Percentiles rank a stretch among this genome's conserved stretches.
Conservation (phyloP, 2,113 vertebrate genomes). For the Rhinoderma darwinii region DNA sequence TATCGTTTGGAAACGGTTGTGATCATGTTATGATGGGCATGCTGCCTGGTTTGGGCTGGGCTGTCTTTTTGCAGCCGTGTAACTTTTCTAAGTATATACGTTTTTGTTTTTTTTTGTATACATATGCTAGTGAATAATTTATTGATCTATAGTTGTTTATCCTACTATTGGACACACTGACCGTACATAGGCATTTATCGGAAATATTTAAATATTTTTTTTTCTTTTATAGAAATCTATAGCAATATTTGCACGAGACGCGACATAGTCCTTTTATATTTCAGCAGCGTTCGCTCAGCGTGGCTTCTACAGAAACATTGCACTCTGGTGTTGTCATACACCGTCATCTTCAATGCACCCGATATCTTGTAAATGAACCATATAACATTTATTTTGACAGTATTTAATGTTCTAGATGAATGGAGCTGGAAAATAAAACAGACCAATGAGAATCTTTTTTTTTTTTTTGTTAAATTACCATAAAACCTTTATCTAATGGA, state of each 20-base stretch:
- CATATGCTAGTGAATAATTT: conserved; percentile 44
- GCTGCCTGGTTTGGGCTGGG: not conserved
- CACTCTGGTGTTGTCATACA: conserved; percentile 33
- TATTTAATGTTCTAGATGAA: conserved; percentile 36
- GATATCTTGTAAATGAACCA: not conserved
- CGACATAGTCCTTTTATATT: conserved; percentile 22
- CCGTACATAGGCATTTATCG: conserved; percentile 35
- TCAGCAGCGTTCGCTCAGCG: not conserved
- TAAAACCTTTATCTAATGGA: conserved; percentile 32
- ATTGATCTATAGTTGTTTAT: conserved; percentile 54
- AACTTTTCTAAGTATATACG: not conserved
- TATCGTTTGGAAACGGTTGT: not conserved
- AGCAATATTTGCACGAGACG: conserved; percentile 47
- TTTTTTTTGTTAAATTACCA: not conserved
- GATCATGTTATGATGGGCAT: not conserved
- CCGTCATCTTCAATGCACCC: conserved; percentile 34
- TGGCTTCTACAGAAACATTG: conserved; percentile 37
- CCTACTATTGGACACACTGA: conserved; percentile 32
- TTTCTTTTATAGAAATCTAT: conserved; percentile 1
- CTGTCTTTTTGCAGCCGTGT: conserved; percentile 2
- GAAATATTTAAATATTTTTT: conserved; percentile 39
- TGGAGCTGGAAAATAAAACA: conserved; percentile 15
- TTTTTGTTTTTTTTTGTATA: conserved; percentile 27
- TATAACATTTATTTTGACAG: conserved; percentile 28
- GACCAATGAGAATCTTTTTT: conserved; percentile 28